A percentile compares a stretch with the other conserved stretches of the same genome.
Conservation (phyloP, 1,140 invertebrate genomes). For the Anadara kagoshimensis region DNA sequence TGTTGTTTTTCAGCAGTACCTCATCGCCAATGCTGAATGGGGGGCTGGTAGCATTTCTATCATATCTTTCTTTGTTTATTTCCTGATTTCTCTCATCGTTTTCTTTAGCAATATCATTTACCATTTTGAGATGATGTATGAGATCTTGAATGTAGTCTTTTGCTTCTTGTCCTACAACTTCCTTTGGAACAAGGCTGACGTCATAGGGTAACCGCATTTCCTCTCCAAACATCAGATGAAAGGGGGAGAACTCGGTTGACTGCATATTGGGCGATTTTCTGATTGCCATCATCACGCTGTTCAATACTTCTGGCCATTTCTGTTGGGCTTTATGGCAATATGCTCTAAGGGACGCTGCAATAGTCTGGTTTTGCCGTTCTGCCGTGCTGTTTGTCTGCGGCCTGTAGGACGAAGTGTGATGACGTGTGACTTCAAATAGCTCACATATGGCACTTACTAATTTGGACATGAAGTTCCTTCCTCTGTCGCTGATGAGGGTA, state of each 20-base stretch:
- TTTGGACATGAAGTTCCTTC: conserved; percentile 40
- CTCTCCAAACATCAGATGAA: conserved; percentile 28
- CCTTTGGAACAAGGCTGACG: conserved; percentile 25
- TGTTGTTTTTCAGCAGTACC: conserved; percentile 12
- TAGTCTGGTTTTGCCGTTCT: conserved; percentile 17
- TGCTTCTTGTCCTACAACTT: conserved; percentile 17
- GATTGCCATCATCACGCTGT: conserved; percentile 33
- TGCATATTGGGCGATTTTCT: conserved; percentile 32
- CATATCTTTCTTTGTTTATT: conserved; percentile 18
- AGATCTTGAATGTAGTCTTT: conserved; percentile 25
- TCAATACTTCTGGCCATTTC: conserved; percentile 33
- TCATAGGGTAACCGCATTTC: conserved; percentile 41
- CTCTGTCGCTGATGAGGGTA: conserved; percentile 36
- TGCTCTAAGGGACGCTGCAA: conserved; percentile 19
- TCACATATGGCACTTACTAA: conserved; percentile 47
- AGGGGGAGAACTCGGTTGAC: conserved; percentile 34
- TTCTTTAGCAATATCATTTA: conserved; percentile 30
- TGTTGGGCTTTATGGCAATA: conserved; percentile 15
- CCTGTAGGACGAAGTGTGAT: conserved; percentile 27
- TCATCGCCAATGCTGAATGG: conserved; percentile 8
- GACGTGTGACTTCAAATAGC: conserved; percentile 36
- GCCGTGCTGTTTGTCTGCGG: conserved; percentile 24
- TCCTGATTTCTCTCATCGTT: not conserved
- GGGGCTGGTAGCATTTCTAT: conserved; percentile 15
- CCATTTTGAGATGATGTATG: conserved; percentile 22